A percentile compares a stretch with the other conserved stretches of the same genome.
phyloP scores from a whole-genome alignment of 2,797 vertebrate genomes.

The Serranus cabrilla region DNA sequence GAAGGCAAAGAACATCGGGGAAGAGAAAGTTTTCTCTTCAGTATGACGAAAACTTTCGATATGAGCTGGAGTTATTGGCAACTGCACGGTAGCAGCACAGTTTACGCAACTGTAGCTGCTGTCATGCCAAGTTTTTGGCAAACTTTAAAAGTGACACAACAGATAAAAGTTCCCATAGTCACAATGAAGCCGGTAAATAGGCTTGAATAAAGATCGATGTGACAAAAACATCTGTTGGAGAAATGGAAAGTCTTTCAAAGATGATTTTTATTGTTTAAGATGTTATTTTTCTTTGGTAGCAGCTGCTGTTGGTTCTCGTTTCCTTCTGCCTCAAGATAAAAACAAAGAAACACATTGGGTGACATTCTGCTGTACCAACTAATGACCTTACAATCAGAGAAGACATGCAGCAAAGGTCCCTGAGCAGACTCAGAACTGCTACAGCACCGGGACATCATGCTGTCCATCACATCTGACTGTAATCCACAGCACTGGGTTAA shows the following conservation, averaged over 20 bases:
- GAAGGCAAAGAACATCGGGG: slow-evolving; percentile 40
- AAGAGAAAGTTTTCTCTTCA: slow-evolving; percentile 36
- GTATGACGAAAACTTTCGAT: slow-evolving; percentile 32
- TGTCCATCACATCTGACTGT: background rate
- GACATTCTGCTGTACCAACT: slow-evolving; percentile 9
- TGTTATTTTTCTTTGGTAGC: slow-evolving; percentile 21
- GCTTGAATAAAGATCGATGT: slow-evolving; percentile 6
- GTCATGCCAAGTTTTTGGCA: background rate
- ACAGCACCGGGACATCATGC: background rate
- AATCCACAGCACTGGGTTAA: background rate
- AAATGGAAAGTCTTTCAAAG: slow-evolving; percentile 6
- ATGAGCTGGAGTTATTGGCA: slow-evolving; percentile 10
- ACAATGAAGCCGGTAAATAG: background rate
- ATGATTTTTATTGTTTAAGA: slow-evolving; percentile 21
- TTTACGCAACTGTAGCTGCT: slow-evolving; percentile 15
- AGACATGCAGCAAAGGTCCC: background rate
- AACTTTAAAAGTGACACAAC: slow-evolving; percentile 11
- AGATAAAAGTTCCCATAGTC: background rate
- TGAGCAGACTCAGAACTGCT: slow-evolving; percentile 4
- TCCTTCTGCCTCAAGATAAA: background rate
- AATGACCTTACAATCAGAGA: slow-evolving; percentile 16
- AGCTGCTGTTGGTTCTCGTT: slow-evolving; percentile 25
- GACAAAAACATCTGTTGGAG: slow-evolving; percentile 4
- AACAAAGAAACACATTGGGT: slow-evolving; percentile 13
- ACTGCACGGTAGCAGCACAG: slow-evolving; percentile 1